Evolutionary conservation across 2,888 invertebrate genomes (phyloP).

Genomic region (Euphydryas editha): DNA sequence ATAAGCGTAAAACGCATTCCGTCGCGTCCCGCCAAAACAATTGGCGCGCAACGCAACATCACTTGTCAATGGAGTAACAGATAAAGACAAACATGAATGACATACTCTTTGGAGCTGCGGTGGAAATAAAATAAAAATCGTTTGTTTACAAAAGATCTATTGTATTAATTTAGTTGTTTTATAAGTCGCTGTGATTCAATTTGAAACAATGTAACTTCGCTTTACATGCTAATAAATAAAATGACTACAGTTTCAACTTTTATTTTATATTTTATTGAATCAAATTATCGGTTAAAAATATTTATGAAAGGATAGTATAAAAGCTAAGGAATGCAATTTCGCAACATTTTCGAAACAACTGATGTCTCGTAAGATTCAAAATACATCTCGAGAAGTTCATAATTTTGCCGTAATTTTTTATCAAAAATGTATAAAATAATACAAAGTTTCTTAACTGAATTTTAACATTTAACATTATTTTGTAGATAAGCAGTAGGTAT

Average conservation of each 20-base stretch:
- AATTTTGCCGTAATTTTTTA: no score
- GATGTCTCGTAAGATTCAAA: no score
- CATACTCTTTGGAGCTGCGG: conserved; percentile 36
- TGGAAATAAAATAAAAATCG: conserved; percentile 33
- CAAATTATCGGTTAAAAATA: not conserved
- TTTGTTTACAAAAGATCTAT: conserved; percentile 33
- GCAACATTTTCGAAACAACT: no score
- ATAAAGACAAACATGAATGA: conserved; percentile 44
- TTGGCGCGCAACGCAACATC: conserved; percentile 49
- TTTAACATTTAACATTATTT: no score
- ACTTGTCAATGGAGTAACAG: conserved; percentile 47
- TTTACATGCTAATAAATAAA: not conserved
- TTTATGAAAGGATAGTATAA: not conserved
- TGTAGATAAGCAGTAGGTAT: no score
- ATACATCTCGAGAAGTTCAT: no score
- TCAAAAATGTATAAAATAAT: no score
- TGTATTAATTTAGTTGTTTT: conserved; percentile 30
- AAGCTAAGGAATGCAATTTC: no score
- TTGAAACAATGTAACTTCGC: conserved; percentile 15
- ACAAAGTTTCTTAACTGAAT: no score
- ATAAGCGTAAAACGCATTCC: conserved; percentile 41
- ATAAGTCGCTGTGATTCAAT: conserved; percentile 27
- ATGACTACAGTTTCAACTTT: not conserved
- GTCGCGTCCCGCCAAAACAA: conserved; percentile 60
- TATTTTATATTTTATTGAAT: not conserved